Conservation (phyloP, 2,113 vertebrate species). For the Chaetodon trifascialis region DNA sequence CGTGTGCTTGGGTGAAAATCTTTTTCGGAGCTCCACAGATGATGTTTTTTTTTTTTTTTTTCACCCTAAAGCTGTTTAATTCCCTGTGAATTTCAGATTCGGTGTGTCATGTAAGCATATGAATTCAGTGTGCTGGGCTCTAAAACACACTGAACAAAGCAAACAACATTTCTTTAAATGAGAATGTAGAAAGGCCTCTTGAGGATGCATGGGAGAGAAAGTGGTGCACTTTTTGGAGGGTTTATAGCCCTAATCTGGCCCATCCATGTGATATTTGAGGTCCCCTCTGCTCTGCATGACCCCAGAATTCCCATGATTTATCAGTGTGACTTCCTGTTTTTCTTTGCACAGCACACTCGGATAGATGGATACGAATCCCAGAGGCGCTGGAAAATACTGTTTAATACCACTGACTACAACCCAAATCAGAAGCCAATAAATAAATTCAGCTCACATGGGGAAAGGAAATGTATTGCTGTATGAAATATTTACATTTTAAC, state of each 20-base stretch:
- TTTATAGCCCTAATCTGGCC: conserved; percentile 16
- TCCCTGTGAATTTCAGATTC: not conserved
- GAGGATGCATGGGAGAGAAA: not conserved
- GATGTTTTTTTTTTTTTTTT: not conserved
- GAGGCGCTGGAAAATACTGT: conserved; percentile 19
- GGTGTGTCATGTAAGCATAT: not conserved
- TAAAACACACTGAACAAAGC: not conserved
- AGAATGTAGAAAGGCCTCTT: not conserved
- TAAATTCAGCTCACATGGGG: conserved; percentile 1
- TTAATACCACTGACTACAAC: conserved; percentile 15
- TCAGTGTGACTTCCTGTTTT: conserved; percentile 17
- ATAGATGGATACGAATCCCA: conserved; percentile 28
- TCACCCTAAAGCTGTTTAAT: not conserved
- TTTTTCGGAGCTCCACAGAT: not conserved
- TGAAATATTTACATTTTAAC: conserved; percentile 18
- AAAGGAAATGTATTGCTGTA: not conserved
- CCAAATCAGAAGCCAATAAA: conserved; percentile 21
- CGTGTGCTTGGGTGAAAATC: not conserved
- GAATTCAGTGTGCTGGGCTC: not conserved
- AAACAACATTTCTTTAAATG: not conserved
- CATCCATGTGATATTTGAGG: conserved; percentile 23
- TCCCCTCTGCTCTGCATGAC: not conserved
- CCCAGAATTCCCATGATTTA: conserved; percentile 16
- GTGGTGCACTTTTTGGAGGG: not conserved
- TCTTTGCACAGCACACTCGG: not conserved